phyloP scores from a whole-genome alignment of 2,888 invertebrate genomes.

The Chrysolina oricalcia region DNA sequence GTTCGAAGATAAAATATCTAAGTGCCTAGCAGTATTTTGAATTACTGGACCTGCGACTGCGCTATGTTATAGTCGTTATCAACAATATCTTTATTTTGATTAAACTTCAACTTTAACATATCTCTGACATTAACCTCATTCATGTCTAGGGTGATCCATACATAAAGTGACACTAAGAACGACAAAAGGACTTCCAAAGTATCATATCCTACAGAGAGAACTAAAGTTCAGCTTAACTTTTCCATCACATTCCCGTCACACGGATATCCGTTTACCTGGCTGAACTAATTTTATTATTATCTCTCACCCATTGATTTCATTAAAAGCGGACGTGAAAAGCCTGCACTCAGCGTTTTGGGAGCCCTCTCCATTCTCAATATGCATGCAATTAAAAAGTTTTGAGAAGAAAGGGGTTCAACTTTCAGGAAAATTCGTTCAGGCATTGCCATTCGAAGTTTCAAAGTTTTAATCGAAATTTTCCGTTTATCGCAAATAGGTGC shows the following conservation, averaged over 20 bases:
- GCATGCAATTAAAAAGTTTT: conserved; percentile 12
- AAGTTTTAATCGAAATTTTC: conserved; percentile 21
- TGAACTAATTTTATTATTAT: background rate
- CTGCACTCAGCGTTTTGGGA: background rate
- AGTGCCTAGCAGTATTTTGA: too few relatives aligned
- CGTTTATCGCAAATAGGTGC: conserved; percentile 1
- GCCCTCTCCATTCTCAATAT: background rate
- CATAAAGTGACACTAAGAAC: too few relatives aligned
- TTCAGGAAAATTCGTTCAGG: conserved; percentile 7
- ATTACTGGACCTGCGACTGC: too few relatives aligned
- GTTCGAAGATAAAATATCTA: too few relatives aligned
- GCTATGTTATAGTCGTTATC: too few relatives aligned
- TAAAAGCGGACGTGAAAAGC: conserved; percentile 7
- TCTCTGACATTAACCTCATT: too few relatives aligned
- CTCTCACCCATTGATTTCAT: background rate
- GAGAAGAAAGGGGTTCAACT: conserved; percentile 12
- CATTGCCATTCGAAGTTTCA: background rate
- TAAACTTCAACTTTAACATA: too few relatives aligned
- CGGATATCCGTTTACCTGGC: background rate
- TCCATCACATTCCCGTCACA: background rate
- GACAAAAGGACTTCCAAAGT: too few relatives aligned
- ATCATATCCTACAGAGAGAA: background rate
- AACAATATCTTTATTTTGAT: too few relatives aligned
- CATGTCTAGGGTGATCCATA: too few relatives aligned
- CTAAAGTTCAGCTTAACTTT: background rate